phyloP scores from a whole-genome alignment of 2,888 invertebrate species.

The Polia nebulosa region DNA sequence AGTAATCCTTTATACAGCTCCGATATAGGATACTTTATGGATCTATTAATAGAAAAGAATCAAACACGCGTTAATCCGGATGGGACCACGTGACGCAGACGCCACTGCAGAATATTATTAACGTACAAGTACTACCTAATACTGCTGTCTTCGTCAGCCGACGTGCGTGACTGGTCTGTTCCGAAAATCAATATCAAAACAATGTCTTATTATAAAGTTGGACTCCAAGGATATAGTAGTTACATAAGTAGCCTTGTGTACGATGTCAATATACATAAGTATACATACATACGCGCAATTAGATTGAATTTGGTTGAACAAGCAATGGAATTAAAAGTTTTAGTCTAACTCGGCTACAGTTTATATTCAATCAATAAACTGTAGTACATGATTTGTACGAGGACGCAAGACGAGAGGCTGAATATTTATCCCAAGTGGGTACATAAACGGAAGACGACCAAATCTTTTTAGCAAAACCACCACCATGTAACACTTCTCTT shows the following conservation, averaged over 20 bases:
- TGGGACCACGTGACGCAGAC: constrained; percentile 78
- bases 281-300: constrained; percentile 23
- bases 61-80: constrained; percentile 83
- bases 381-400: constrained; percentile 18
- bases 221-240: constrained; percentile 69
- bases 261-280: constrained; percentile 30
- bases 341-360: constrained; percentile 15
- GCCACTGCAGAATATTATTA: constrained; percentile 76
- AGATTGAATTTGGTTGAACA: constrained; percentile 39
- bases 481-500: constrained; percentile 14
- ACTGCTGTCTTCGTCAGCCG: constrained; percentile 71
- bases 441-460: constrained; percentile 15
- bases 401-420: constrained; percentile 4
- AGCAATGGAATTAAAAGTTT: constrained; percentile 24
- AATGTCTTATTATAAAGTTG: constrained; percentile 75
- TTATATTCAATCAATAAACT: constrained; percentile 36
- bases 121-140: constrained; percentile 64
- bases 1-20: constrained; percentile 79
- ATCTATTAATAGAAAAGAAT: constrained; percentile 86
- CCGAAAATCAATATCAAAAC: constrained; percentile 79
- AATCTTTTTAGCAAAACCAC: constrained; percentile 23
- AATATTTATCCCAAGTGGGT: constrained; percentile 5
- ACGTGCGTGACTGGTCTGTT: constrained; percentile 76
- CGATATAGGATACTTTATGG: constrained; percentile 74
- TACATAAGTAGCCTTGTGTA: constrained; percentile 51